A percentile compares a stretch with the other conserved stretches of the same genome.
Evolutionary conservation across 2,888 invertebrate genomes (phyloP).

Genomic region (Notodromas monacha): DNA sequence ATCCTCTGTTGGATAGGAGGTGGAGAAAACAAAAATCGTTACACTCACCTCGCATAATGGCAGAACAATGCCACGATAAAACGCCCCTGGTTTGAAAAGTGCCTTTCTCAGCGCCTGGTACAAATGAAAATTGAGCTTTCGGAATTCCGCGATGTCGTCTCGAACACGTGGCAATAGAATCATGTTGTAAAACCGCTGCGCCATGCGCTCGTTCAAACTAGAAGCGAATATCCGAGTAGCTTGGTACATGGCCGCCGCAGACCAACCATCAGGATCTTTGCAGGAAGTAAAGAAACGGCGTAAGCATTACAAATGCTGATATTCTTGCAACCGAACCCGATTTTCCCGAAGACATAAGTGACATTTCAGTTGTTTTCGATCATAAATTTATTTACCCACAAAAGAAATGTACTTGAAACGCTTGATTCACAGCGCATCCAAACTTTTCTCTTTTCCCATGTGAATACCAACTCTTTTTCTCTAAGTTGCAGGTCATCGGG

Average conservation of each 20-base stretch:
- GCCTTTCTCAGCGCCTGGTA: conserved; percentile 75
- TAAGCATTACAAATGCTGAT: too few species aligned
- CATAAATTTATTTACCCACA: too few species aligned
- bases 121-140: conserved; percentile 74
- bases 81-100: conserved; percentile 82
- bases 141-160: conserved; percentile 81
- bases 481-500: too few species aligned
- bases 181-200: conserved; percentile 69
- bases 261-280: conserved; percentile 83
- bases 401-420: too few species aligned
- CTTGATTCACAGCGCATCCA: too few species aligned
- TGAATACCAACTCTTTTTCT: too few species aligned
- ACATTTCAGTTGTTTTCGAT: too few species aligned
- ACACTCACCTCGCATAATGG: conserved; percentile 26
- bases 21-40: too few species aligned
- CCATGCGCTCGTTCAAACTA: conserved; percentile 78
- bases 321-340: too few species aligned
- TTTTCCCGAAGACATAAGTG: not conserved
- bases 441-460: too few species aligned
- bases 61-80: conserved; percentile 57
- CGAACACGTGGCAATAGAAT: conserved; percentile 60
- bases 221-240: conserved; percentile 87
- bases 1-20: too few species aligned
- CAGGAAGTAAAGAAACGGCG: conserved; percentile 14
- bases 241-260: conserved; percentile 88